These are phyloP conservation scores for Habroteleia sp. DNA, from an alignment of 2,888 invertebrate species.

Conservation along the genomic window DNA sequence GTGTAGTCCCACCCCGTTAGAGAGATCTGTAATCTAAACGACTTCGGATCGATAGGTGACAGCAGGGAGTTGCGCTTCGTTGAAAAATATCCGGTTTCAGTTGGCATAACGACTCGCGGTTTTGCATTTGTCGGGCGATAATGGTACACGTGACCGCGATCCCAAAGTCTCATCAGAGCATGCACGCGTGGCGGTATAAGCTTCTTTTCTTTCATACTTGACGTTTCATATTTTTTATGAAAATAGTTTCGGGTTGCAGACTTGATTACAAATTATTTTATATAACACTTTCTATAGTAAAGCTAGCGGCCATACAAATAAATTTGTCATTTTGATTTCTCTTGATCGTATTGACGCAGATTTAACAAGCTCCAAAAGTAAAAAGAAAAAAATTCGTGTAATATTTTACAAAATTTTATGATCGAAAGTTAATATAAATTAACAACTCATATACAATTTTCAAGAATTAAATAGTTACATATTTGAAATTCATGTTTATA, in stretches of 20 bases:
- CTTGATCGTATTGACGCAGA: conserved; percentile 12
- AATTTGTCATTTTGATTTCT: conserved; percentile 37
- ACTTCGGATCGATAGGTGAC: conserved; percentile 70
- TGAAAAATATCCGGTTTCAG: conserved; percentile 74
- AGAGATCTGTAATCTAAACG: conserved; percentile 69
- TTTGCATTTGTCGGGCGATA: conserved; percentile 75
- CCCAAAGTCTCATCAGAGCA: conserved; percentile 68
- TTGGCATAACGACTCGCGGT: conserved; percentile 75
- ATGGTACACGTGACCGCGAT: conserved; percentile 77
- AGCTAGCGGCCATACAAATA: conserved; percentile 24
- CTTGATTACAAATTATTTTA: conserved; percentile 46
- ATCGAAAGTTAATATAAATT: too few relatives aligned
- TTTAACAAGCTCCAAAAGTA: too few relatives aligned
- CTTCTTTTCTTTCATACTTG: conserved; percentile 37
- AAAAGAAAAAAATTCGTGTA: too few relatives aligned
- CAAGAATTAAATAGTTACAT: too few relatives aligned
- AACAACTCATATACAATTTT: too few relatives aligned
- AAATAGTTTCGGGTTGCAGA: conserved; percentile 50
- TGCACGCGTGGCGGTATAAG: conserved; percentile 65
- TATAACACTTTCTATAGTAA: conserved; percentile 41
- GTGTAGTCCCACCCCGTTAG: conserved; percentile 14
- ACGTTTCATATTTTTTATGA: conserved; percentile 32
- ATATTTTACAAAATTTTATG: too few relatives aligned
- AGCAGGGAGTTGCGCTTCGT: conserved; percentile 61
- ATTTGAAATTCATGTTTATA: too few relatives aligned